Conservation (phyloP, 2,797 vertebrate species). For the Macropodus opercularis region DNA sequence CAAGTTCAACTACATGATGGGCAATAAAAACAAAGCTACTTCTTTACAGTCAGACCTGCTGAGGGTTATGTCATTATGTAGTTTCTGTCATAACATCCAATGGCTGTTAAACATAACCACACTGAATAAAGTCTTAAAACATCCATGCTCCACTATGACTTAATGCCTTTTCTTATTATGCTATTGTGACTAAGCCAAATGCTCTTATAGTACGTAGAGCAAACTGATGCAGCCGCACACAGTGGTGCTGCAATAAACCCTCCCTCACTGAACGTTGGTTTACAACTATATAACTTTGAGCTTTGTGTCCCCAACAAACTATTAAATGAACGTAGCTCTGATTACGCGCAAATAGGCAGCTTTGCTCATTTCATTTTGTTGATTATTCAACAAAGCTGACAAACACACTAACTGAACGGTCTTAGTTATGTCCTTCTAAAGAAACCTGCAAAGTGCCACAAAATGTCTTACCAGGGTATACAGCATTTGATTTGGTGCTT, state of each 20-base stretch:
- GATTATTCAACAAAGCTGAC: conserved; percentile 3
- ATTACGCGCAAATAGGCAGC: conserved; percentile 1
- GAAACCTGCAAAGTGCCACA: background rate
- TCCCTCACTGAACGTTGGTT: background rate
- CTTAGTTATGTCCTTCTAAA: background rate
- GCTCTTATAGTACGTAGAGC: no score
- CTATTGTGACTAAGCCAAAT: conserved; percentile 11
- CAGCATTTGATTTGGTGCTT: conserved; percentile 81
- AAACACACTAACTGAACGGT: background rate
- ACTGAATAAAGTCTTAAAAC: background rate
- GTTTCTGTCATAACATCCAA: conserved; percentile 1
- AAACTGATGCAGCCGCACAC: background rate
- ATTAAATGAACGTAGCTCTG: background rate
- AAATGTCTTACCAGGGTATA: conserved; percentile 90
- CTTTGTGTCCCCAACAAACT: background rate
- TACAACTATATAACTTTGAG: background rate
- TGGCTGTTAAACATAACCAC: background rate
- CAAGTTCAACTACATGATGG: background rate
- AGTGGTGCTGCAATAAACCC: background rate
- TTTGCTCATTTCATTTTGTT: background rate
- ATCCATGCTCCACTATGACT: background rate
- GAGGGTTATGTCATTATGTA: background rate
- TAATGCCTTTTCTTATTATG: background rate
- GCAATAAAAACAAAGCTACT: conserved; percentile 22
- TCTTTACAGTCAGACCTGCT: conserved; percentile 6